Evolutionary conservation across 2,888 invertebrate species (phyloP).

Genomic region (Xestia ashworthii): DNA sequence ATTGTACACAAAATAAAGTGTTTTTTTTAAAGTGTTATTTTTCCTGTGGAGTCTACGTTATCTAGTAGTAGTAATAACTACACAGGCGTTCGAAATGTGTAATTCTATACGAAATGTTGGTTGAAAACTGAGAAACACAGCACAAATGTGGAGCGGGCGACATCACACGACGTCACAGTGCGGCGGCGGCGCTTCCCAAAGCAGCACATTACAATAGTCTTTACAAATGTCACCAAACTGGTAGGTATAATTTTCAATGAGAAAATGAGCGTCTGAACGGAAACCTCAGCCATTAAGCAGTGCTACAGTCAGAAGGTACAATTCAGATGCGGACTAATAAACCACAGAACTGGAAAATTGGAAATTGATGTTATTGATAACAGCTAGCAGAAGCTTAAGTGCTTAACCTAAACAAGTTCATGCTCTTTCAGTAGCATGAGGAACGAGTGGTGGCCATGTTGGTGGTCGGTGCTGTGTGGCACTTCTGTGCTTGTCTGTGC

Average conservation of each 20-base stretch:
- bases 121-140: not conserved
- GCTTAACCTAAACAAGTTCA: not conserved
- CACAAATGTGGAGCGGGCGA: not conserved
- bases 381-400: not conserved
- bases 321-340: not conserved
- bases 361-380: not conserved
- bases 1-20: too few relatives aligned
- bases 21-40: too few relatives aligned
- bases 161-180: not conserved
- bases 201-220: slow-evolving; percentile 11
- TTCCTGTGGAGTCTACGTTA: too few relatives aligned
- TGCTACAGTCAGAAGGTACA: not conserved
- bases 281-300: not conserved
- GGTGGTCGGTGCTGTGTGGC: too few relatives aligned
- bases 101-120: not conserved
- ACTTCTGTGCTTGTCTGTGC: not conserved
- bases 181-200: not conserved
- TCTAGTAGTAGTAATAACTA: too few relatives aligned
- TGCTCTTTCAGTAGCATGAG: not conserved
- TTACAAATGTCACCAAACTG: slow-evolving; percentile 28
- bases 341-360: not conserved
- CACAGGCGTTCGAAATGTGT: not conserved
- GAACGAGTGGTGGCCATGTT: not conserved
- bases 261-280: slow-evolving; percentile 13
- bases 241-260: slow-evolving; percentile 35